phyloP scores from a whole-genome alignment of 2,797 vertebrate genomes.

The Salarias fasciatus region DNA sequence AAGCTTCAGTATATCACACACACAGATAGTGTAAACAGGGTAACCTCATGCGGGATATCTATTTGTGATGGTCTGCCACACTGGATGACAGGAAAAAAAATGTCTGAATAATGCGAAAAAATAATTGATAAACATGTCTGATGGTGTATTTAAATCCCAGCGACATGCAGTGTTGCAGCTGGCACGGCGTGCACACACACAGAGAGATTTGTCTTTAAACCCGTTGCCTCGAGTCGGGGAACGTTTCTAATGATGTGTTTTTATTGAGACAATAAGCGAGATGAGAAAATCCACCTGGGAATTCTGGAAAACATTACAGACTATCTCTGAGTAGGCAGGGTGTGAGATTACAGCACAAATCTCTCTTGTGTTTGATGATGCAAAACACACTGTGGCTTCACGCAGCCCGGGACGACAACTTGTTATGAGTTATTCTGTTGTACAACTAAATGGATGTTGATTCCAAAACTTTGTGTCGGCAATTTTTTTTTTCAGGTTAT shows the following conservation, averaged over 20 bases:
- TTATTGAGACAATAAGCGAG: background rate
- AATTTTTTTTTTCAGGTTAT: background rate
- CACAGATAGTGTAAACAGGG: conserved; percentile 12
- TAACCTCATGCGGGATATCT: conserved; percentile 9
- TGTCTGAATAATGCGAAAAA: background rate
- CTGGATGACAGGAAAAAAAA: conserved; percentile 4
- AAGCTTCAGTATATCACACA: conserved; percentile 2
- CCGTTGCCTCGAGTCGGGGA: too few species aligned
- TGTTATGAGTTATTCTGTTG: background rate
- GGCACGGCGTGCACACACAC: background rate
- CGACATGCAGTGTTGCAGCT: background rate
- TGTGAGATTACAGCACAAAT: conserved; percentile 3
- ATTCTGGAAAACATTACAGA: too few species aligned
- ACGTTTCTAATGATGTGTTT: background rate
- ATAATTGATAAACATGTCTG: background rate
- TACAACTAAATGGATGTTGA: background rate
- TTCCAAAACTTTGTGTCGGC: conserved; percentile 1
- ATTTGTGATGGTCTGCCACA: background rate
- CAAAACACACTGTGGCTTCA: background rate
- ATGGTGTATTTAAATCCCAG: background rate
- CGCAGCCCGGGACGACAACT: too few species aligned
- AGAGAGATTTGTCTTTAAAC: background rate
- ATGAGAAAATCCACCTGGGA: background rate
- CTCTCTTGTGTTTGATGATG: background rate
- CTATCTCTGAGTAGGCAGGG: background rate